phyloP scores from a whole-genome alignment of 2,888 invertebrate genomes.

The Trilocha varians region DNA sequence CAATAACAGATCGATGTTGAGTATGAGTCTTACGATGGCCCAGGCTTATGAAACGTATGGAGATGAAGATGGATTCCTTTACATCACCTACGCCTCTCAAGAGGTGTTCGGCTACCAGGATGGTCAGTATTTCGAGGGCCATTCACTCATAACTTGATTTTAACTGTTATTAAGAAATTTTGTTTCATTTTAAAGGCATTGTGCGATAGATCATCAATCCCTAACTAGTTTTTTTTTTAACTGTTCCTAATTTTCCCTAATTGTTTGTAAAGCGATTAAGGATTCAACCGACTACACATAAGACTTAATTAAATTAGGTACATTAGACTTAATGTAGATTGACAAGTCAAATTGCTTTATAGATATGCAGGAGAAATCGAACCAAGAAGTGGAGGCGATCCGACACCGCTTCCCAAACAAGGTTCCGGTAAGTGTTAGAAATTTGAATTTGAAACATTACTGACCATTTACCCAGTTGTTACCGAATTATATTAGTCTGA shows the following conservation, averaged over 20 bases:
- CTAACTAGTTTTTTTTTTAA: too few species aligned
- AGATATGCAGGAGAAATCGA: constrained; percentile 37
- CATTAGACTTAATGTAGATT: too few species aligned
- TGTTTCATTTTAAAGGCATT: too few species aligned
- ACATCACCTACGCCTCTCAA: constrained; percentile 91
- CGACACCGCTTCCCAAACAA: constrained; percentile 84
- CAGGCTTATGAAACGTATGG: constrained; percentile 85
- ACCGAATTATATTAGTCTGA: too few species aligned
- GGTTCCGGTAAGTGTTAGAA: constrained; percentile 82
- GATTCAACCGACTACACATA: too few species aligned
- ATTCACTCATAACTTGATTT: background rate
- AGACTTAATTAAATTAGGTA: too few species aligned
- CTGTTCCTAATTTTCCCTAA: too few species aligned
- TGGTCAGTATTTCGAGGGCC: constrained; percentile 24
- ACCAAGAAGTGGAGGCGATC: constrained; percentile 80
- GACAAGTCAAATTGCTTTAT: too few species aligned
- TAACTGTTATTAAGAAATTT: background rate
- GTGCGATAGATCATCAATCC: too few species aligned
- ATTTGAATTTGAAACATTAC: too few species aligned
- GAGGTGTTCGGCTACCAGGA: constrained; percentile 84
- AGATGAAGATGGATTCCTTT: constrained; percentile 89
- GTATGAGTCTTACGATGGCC: constrained; percentile 84
- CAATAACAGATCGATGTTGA: constrained; percentile 86
- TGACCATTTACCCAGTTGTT: too few species aligned
- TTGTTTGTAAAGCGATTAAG: too few species aligned